Conservation (phyloP, 2,113 vertebrate genomes). For the Tretioscincus oriximinensis region DNA sequence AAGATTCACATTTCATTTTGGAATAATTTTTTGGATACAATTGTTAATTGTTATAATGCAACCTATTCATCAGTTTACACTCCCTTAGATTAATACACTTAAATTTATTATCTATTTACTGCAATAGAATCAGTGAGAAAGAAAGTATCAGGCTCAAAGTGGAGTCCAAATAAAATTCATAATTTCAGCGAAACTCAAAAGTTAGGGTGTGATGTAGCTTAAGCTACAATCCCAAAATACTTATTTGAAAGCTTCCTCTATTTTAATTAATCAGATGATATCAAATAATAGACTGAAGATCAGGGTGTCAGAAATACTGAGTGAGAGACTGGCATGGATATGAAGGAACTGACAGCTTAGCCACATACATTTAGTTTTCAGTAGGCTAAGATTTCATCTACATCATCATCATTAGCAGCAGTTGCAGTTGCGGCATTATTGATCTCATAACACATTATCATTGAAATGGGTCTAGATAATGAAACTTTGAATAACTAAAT, state of each 20-base stretch:
- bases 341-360: background rate
- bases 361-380: background rate
- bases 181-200: background rate
- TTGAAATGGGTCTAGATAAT: too few relatives aligned
- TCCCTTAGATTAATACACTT: background rate
- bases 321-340: background rate
- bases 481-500: too few relatives aligned
- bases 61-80: background rate
- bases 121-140: background rate
- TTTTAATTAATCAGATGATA: background rate
- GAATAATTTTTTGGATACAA: too few relatives aligned
- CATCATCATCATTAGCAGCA: too few relatives aligned
- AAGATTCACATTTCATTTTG: too few relatives aligned
- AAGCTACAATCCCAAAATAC: background rate
- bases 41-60: background rate
- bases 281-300: background rate
- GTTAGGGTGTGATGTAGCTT: background rate
- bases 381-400: background rate
- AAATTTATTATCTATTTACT: background rate
- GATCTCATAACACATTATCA: too few relatives aligned
- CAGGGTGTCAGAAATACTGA: background rate
- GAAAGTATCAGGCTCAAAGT: background rate
- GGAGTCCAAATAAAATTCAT: too few relatives aligned
- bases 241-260: background rate
- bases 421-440: too few relatives aligned